These are phyloP conservation scores for Pristionchus mayeri DNA, from an alignment of 2,888 invertebrate species.

Conservation along the genomic window DNA sequence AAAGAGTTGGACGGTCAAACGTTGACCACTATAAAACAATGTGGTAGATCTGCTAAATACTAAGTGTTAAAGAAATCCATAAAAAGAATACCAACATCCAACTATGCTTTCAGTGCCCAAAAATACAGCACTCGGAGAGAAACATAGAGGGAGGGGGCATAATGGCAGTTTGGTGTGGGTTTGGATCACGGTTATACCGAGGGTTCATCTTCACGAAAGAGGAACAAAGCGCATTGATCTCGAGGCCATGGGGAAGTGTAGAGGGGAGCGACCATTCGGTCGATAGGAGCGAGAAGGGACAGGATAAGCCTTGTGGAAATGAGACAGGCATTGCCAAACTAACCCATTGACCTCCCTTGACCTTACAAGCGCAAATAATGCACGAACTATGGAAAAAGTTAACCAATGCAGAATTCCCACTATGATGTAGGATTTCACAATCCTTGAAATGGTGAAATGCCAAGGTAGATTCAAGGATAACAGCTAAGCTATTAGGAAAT, in stretches of 20 bases:
- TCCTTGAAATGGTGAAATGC: background rate
- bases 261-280: slow-evolving; percentile 10
- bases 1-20: too few species aligned
- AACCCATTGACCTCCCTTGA: slow-evolving; percentile 29
- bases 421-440: slow-evolving; percentile 4
- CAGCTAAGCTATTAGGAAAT: background rate
- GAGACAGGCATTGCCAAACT: background rate
- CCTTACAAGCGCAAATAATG: background rate
- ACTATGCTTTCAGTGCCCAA: background rate
- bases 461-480: background rate
- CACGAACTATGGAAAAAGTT: background rate
- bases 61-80: background rate
- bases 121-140: background rate
- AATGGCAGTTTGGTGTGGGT: slow-evolving; percentile 1
- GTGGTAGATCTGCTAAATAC: too few species aligned
- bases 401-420: too few species aligned
- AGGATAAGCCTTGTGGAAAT: background rate
- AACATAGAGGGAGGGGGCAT: background rate
- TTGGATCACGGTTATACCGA: background rate
- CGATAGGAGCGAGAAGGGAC: background rate
- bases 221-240: slow-evolving; percentile 16
- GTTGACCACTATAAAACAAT: slow-evolving; percentile 1
- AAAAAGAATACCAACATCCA: background rate
- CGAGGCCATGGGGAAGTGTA: background rate
- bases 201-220: background rate